These are phyloP conservation scores for Alviniconcha marisindica DNA, from an alignment of 1,140 invertebrate genomes.

Conservation along the genomic window DNA sequence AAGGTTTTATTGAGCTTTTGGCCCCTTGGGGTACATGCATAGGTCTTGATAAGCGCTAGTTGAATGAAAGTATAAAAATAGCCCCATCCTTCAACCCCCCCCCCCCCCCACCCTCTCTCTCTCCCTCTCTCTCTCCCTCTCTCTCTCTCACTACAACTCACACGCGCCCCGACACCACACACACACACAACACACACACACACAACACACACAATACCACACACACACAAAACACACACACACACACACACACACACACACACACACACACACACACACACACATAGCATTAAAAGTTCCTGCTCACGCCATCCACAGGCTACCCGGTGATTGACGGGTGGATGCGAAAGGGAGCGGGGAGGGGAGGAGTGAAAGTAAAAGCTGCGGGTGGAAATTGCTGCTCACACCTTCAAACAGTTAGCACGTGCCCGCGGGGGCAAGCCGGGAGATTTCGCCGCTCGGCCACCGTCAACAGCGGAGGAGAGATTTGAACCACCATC, in stretches of 20 bases:
- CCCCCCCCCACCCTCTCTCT: not conserved
- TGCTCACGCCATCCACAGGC: not conserved
- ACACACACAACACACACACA: not conserved
- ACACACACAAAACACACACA: not conserved
- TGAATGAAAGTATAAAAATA: too few species aligned
- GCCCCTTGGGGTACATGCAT: too few species aligned
- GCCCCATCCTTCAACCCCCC: too few species aligned
- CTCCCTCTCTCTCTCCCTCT: conserved; percentile 12
- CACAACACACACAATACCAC: too few species aligned
- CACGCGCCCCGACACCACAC: not conserved
- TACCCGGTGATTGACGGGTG: not conserved
- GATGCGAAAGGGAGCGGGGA: not conserved
- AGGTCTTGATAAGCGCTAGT: too few species aligned
- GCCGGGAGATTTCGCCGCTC: conserved; percentile 9
- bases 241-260: not conserved
- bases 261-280: conserved; percentile 13
- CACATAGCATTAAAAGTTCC: not conserved
- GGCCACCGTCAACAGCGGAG: conserved; percentile 3
- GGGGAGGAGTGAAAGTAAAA: not conserved
- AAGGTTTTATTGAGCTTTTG: too few species aligned
- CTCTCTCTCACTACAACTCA: not conserved
- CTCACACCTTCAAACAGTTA: conserved; percentile 34
- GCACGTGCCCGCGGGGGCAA: conserved; percentile 25
- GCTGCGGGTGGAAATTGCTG: conserved; percentile 4
- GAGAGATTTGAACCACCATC: not conserved